Evolutionary conservation across 1,140 invertebrate genomes (phyloP), one percentile per base, ranked within the genome.

Genomic region (Yoshiicerus persimilis): DNA sequence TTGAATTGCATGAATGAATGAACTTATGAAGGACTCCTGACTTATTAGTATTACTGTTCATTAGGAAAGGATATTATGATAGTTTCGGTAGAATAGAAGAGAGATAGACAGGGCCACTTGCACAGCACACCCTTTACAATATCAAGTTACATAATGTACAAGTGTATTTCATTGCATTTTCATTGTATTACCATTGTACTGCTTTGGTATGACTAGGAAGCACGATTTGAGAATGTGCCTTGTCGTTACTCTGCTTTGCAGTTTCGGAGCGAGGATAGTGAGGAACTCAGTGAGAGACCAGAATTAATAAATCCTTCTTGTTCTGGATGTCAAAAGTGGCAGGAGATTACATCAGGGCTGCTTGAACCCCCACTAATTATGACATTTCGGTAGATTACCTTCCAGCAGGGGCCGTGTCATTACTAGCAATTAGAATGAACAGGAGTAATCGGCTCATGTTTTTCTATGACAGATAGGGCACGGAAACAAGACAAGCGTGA

Each of bases 401-500:
- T 89, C 56, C 86, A 86, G 23, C 34, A 34, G 66, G 47, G 30
- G 25, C 34, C 36, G 66, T 86, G 84, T 39, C 27, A 88, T 86
- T 86, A 88, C 56, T n/a, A 56, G 85, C 84, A 88, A 88, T 88
- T 88, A 88, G 80, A 86, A 38, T 62, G 30, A 86, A 86, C 23
- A 56, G 41, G 1, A 47, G 41, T 30, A 70, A 70, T 70, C 66
- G 25, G 25, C 92, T 93, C 25, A 92, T 93, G 13, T 92, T 92
- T 95, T 16, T 95, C 95, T 91, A 94, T 95, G 86, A 94, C 94
- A 1, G 66, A 70, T 70, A 70, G 47, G 47, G 30, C 66, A 30
- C 66, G 30, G 30, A 27, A 70, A 27, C 11, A 27, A 70, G 30
- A 70, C 66, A 70, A 70, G 25, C 66, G 66, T 70, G 66, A 70